Evolutionary conservation across 1,140 invertebrate genomes (phyloP), one percentile per base, ranked within the genome.

Genomic region (Muscidifurax raptorellus): DNA sequence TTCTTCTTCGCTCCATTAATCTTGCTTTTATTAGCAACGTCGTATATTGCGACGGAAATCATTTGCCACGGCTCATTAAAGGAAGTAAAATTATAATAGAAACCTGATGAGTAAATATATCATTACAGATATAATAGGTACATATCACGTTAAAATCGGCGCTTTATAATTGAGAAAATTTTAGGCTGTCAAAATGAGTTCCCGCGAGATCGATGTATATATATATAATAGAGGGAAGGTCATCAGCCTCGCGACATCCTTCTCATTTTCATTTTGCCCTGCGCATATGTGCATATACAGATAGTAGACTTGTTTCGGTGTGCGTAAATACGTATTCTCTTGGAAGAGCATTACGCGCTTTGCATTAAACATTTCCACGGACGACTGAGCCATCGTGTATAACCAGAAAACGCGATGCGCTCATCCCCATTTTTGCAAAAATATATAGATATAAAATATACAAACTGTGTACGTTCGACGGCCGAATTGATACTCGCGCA

Each of bases 61-160:
- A 13, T 47, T 47, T 47, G 15, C 44, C 44, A 2, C 12, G 44
- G n/a, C 1, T 66, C 64, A 25, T 25, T 66, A 66, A 66, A 9
- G 9, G 64, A 15, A 25, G n/a, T 66, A 66, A 66, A 15, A 1
- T 9, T 22, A 4, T 2, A 15, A 66, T 66, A n/a, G n/a, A n/a
- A n/a, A n/a, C n/a, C n/a, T n/a, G n/a, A n/a, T n/a, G n/a, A n/a
- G n/a, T n/a, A n/a, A n/a, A n/a, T n/a, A n/a, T n/a, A n/a, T n/a
- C n/a, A n/a, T n/a, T n/a, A n/a, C n/a, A n/a, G n/a, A 66, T 27
- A 66, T 66, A 66, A 66, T 66, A n/a, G 59, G 18, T 66, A 66
- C 4, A 66, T 25, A 27, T 66, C 36, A 9, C 36, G 5, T 12
- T 1, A 40, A 40, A 40, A 40, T 40, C 36, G 36, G 36, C 36